Conservation (phyloP, 2,113 vertebrate genomes). For the Zosterops japonicus region DNA sequence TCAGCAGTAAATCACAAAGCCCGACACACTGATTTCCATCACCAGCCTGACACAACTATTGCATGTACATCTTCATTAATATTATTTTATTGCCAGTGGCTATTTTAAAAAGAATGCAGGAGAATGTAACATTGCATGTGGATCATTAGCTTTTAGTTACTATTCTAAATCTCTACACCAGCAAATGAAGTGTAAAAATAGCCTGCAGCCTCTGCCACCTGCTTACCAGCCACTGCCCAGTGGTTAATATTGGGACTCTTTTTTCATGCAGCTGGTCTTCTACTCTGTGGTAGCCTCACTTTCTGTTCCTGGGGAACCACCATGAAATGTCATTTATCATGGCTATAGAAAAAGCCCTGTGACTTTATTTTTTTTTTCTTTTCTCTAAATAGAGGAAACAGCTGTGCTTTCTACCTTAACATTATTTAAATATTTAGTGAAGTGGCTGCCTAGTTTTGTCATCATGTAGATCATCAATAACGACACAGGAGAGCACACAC, state of each 20-base stretch:
- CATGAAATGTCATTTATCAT: slow-evolving; percentile 50
- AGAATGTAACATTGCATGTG: slow-evolving; percentile 56
- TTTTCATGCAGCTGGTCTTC: slow-evolving; percentile 73
- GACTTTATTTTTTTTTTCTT: neutral
- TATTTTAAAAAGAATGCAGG: slow-evolving; percentile 67
- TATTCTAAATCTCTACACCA: slow-evolving; percentile 49
- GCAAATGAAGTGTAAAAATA: slow-evolving; percentile 78
- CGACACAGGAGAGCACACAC: slow-evolving; percentile 21
- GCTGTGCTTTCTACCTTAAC: slow-evolving; percentile 44
- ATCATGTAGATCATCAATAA: slow-evolving; percentile 21
- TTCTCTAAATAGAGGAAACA: slow-evolving; percentile 35
- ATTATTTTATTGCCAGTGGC: slow-evolving; percentile 66
- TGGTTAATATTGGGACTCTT: slow-evolving; percentile 73
- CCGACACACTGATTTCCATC: slow-evolving; percentile 23
- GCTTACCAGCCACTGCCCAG: slow-evolving; percentile 64
- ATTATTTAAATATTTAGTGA: slow-evolving; percentile 58
- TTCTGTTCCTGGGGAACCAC: slow-evolving; percentile 15
- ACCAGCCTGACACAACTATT: slow-evolving; percentile 41
- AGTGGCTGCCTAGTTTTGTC: slow-evolving; percentile 28
- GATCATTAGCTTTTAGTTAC: slow-evolving; percentile 78
- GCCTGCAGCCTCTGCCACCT: slow-evolving; percentile 73
- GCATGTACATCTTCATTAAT: slow-evolving; percentile 72
- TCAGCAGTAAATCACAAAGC: slow-evolving; percentile 10
- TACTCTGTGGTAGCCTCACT: slow-evolving; percentile 48
- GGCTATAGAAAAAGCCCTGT: slow-evolving; percentile 16